phyloP scores from a whole-genome alignment of 2,888 invertebrate species.

The Alloplasta piceator region DNA sequence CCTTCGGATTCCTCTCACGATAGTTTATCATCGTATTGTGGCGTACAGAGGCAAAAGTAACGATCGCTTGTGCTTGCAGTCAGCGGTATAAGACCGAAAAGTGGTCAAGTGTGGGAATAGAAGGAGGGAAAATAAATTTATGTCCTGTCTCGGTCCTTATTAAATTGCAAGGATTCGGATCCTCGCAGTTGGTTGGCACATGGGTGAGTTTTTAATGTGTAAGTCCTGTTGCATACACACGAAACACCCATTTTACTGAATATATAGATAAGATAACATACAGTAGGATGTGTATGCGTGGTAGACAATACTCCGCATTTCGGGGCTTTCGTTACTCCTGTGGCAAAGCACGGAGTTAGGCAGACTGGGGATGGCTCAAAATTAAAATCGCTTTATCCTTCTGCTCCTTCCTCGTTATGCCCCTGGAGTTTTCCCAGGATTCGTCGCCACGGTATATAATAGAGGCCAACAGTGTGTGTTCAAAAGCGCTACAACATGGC shows the following conservation, averaged over 20 bases:
- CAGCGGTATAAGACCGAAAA: too few relatives aligned
- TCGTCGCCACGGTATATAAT: conserved; percentile 18
- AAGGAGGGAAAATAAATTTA: not conserved
- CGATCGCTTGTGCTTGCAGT: too few relatives aligned
- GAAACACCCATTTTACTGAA: not conserved
- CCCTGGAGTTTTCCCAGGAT: conserved; percentile 33
- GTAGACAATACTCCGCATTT: conserved; percentile 38
- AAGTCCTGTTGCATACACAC: not conserved
- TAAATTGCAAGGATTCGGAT: not conserved
- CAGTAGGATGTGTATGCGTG: not conserved
- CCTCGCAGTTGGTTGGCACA: not conserved
- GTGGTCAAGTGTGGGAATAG: too few relatives aligned
- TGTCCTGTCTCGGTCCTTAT: not conserved
- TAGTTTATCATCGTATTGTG: not conserved
- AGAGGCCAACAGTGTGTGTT: conserved; percentile 19
- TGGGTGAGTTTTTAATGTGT: conserved; percentile 16
- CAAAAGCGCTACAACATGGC: conserved; percentile 24
- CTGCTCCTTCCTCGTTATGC: not conserved
- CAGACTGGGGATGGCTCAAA: conserved; percentile 33
- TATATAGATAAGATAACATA: not conserved
- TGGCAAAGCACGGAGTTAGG: conserved; percentile 29
- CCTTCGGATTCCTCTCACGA: not conserved
- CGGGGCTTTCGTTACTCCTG: conserved; percentile 34
- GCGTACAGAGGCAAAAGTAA: too few relatives aligned
- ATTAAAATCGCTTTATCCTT: conserved; percentile 64